Evolutionary conservation across 2,113 vertebrate genomes (phyloP).

Genomic region (Oreotragus oreotragus): DNA sequence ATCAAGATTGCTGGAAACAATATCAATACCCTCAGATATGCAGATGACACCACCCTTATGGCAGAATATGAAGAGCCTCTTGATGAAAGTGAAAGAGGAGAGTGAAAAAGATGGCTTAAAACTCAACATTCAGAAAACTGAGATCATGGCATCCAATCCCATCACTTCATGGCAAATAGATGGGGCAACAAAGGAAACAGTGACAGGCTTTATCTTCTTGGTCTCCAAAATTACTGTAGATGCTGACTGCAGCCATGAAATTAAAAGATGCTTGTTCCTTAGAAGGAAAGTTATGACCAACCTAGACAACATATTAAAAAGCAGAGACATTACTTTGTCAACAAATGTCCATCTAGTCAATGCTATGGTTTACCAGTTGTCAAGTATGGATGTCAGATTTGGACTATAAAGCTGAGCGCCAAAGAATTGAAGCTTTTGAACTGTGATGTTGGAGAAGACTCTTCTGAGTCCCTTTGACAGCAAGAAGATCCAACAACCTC

Average conservation of each 20-base stretch:
- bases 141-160: not conserved
- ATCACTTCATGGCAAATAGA: not conserved
- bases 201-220: not conserved
- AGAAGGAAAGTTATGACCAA: not conserved
- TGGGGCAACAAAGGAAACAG: not conserved
- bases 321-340: not conserved
- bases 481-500: not conserved
- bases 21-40: not conserved
- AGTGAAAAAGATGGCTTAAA: not conserved
- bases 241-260: not conserved
- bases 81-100: not conserved
- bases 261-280: not conserved
- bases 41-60: not conserved
- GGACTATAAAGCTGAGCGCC: not conserved
- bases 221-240: not conserved
- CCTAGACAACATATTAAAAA: not conserved
- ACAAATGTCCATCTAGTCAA: not conserved
- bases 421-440: not conserved
- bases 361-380: not conserved
- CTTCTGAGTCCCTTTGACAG: not conserved
- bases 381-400: not conserved
- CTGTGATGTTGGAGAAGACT: not conserved
- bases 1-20: accelerated
- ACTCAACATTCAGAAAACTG: not conserved
- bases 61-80: not conserved